Evolutionary conservation across 1,140 invertebrate genomes (phyloP).

Genomic region (Diploscapter pachys): DNA sequence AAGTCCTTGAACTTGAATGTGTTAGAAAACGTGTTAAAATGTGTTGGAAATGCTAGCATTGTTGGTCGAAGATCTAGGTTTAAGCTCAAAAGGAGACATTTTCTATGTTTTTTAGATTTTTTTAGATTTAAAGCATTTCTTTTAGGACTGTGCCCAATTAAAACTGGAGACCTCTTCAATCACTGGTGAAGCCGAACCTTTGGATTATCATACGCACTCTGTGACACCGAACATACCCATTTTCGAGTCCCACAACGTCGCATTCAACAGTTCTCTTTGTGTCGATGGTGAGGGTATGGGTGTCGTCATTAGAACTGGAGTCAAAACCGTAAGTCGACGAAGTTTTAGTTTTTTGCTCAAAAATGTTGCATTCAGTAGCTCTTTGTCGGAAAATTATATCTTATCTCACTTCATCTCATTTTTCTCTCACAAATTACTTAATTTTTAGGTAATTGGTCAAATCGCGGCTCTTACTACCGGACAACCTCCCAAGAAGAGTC

Average conservation of each 20-base stretch:
- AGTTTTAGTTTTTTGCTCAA: not conserved
- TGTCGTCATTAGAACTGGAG: conserved; percentile 5
- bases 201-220: not conserved
- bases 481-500: conserved; percentile 6
- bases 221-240: not conserved
- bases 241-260: conserved; percentile 3
- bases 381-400: too few species aligned
- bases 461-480: conserved; percentile 13
- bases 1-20: not conserved
- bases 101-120: not conserved
- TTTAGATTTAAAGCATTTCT: conserved; percentile 40
- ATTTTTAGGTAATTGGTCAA: conserved; percentile 10
- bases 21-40: too few species aligned
- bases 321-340: not conserved
- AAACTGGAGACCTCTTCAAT: conserved; percentile 15
- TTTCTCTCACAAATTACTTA: not conserved
- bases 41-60: not conserved
- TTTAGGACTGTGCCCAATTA: conserved; percentile 10
- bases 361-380: too few species aligned
- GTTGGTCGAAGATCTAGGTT: too few species aligned
- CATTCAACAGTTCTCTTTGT: conserved; percentile 14
- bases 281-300: conserved; percentile 1
- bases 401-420: not conserved
- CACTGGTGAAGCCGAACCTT: conserved; percentile 15
- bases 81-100: not conserved